phyloP scores from a whole-genome alignment of 1,140 invertebrate species.

The Stegodyphus dumicola region DNA sequence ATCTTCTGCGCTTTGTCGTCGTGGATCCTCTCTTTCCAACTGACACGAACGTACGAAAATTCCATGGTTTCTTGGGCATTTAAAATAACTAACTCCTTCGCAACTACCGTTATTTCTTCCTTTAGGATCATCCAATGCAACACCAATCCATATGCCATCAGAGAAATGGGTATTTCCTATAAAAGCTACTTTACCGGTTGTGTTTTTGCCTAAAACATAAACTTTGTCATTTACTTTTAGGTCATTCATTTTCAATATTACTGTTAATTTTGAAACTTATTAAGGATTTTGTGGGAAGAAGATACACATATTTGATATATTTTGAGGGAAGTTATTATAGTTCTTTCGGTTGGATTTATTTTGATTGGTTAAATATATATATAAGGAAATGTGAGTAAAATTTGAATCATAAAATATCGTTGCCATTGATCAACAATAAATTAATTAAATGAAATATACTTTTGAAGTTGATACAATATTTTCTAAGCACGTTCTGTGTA shows the following conservation, averaged over 20 bases:
- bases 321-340: no score
- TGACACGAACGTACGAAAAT: slow-evolving; percentile 68
- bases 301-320: no score
- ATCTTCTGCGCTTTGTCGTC: not conserved
- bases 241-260: not conserved
- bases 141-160: slow-evolving; percentile 67
- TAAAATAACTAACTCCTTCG: slow-evolving; percentile 68
- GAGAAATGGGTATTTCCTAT: slow-evolving; percentile 74
- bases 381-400: no score
- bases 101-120: slow-evolving; percentile 68
- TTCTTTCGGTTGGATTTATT: no score
- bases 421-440: no score
- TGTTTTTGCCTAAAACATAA: slow-evolving; percentile 81
- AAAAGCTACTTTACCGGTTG: slow-evolving; percentile 80
- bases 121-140: slow-evolving; percentile 67
- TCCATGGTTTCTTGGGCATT: slow-evolving; percentile 66
- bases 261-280: no score
- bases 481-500: no score
- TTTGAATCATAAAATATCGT: no score
- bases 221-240: slow-evolving; percentile 78
- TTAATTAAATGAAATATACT: no score
- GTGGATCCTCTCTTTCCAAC: not conserved
- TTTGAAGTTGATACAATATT: no score
- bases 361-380: no score
- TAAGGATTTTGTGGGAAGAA: no score